These are phyloP conservation scores for Sander lucioperca DNA, from an alignment of 2,113 vertebrate genomes.

Conservation along the genomic window DNA sequence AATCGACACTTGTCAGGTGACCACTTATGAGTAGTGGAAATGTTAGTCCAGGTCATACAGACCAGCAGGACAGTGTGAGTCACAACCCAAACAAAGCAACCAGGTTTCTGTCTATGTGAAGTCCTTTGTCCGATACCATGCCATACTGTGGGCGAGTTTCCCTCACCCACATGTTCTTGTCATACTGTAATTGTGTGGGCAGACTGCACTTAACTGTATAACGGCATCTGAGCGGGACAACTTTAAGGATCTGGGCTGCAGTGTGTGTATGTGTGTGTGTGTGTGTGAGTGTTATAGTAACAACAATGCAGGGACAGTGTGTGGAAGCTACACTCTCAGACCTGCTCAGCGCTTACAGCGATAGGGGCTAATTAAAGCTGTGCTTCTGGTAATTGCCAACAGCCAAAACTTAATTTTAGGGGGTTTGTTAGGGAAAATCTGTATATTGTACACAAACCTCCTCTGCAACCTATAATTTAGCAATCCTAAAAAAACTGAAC, in stretches of 20 bases:
- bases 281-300: background rate
- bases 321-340: slow-evolving; percentile 54
- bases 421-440: slow-evolving; percentile 67
- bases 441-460: slow-evolving; percentile 69
- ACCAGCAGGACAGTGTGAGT: slow-evolving; percentile 41
- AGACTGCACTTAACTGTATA: slow-evolving; percentile 12
- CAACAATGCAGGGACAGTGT: slow-evolving; percentile 13
- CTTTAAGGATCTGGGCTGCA: background rate
- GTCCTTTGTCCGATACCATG: slow-evolving; percentile 12
- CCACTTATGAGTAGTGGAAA: slow-evolving; percentile 20
- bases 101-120: slow-evolving; percentile 36
- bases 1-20: slow-evolving; percentile 8
- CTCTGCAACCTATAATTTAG: slow-evolving; percentile 69
- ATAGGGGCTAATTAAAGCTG: slow-evolving; percentile 73
- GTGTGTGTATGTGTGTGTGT: slow-evolving; percentile 1
- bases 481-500: slow-evolving; percentile 63
- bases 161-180: slow-evolving; percentile 42
- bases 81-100: slow-evolving; percentile 62
- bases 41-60: slow-evolving; percentile 26
- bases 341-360: slow-evolving; percentile 47
- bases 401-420: slow-evolving; percentile 77
- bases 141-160: slow-evolving; percentile 34
- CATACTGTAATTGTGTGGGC: slow-evolving; percentile 17
- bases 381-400: slow-evolving; percentile 76
- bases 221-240: slow-evolving; percentile 31